Percentiles rank a stretch among this genome's conserved stretches.
Evolutionary conservation across 2,888 invertebrate genomes (phyloP).

Genomic region (Celastrina argiolus): DNA sequence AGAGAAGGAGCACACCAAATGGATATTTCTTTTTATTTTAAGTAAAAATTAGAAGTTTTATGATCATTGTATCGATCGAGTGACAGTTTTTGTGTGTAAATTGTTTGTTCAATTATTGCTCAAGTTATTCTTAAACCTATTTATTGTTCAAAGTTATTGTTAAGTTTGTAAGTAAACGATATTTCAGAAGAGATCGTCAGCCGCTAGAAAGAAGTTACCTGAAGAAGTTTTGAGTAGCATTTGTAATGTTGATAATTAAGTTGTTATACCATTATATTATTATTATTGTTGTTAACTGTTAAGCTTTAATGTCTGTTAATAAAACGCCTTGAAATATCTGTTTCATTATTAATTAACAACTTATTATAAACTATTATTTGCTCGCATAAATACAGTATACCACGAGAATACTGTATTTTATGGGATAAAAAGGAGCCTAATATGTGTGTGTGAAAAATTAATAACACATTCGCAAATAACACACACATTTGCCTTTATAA

Average conservation of each 20-base stretch:
- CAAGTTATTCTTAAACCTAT: not conserved
- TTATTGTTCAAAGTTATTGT: not conserved
- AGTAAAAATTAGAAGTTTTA: too few species aligned
- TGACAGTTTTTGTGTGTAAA: not conserved
- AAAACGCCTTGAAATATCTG: not conserved
- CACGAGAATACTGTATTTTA: too few species aligned
- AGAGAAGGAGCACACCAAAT: not conserved
- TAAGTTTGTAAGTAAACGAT: not conserved
- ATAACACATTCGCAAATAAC: too few species aligned
- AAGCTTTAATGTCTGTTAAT: not conserved
- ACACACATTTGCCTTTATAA: too few species aligned
- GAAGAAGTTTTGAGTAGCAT: too few species aligned
- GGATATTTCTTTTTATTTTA: not conserved
- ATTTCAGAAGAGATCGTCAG: not conserved
- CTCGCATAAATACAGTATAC: too few species aligned
- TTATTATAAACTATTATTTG: too few species aligned
- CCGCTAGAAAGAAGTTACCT: not conserved
- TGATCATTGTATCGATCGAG: too few species aligned
- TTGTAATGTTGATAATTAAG: not conserved
- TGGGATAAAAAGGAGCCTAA: too few species aligned
- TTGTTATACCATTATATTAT: not conserved
- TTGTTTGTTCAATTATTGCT: not conserved
- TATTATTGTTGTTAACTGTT: not conserved
- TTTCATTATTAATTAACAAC: not conserved
- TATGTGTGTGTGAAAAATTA: too few species aligned